A percentile compares a stretch with the other conserved stretches of the same genome.
These are phyloP conservation scores for Dryobates pubescens DNA, from an alignment of 2,797 vertebrate species.

Conservation along the genomic window DNA sequence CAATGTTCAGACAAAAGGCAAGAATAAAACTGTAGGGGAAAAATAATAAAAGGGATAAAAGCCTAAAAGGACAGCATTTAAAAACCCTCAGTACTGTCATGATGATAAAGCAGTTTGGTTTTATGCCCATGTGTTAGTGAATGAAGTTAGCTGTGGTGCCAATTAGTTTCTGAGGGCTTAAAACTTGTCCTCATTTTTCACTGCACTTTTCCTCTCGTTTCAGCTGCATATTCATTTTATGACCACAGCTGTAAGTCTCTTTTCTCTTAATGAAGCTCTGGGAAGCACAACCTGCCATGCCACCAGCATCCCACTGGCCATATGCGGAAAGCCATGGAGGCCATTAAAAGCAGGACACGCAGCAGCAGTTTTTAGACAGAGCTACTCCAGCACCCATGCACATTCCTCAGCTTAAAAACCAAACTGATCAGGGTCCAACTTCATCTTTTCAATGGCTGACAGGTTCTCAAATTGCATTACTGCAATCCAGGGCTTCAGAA, in stretches of 20 bases:
- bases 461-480: not conserved
- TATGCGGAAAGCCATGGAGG: fast-evolving
- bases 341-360: not conserved
- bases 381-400: not conserved
- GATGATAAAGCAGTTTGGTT: not conserved
- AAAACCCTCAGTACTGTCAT: not conserved
- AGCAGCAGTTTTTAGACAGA: not conserved
- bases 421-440: not conserved
- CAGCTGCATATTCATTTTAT: not conserved
- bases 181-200: not conserved
- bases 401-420: fast-evolving
- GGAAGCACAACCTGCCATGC: not conserved
- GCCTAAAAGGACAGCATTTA: not conserved
- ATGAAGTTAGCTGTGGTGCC: not conserved
- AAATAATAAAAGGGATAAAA: constrained; percentile 1
- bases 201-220: not conserved
- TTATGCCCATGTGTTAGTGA: not conserved
- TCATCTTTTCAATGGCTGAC: not conserved
- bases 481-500: not conserved
- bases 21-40: not conserved
- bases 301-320: fast-evolving
- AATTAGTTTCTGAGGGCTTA: constrained; percentile 22
- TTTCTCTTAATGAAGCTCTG: not conserved
- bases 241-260: not conserved
- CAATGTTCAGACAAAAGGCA: not conserved